phyloP scores from a whole-genome alignment of 2,797 vertebrate genomes.

The Melanotaenia nigrans region DNA sequence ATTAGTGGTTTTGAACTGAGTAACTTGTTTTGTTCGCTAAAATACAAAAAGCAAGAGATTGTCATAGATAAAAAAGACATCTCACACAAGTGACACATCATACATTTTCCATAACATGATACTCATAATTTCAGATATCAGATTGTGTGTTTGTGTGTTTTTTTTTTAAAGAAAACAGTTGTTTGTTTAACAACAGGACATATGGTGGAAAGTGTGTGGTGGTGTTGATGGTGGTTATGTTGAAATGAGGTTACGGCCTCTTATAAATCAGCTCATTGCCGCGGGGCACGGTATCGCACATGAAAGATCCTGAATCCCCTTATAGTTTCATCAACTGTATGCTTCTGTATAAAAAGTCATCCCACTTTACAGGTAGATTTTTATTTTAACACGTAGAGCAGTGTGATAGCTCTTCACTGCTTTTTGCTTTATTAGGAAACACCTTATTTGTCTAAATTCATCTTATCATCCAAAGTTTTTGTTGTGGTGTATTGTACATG shows the following conservation, averaged over 20 bases:
- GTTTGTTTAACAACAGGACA: constrained; percentile 1
- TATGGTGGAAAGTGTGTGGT: neutral
- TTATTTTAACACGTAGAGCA: neutral
- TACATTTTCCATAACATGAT: constrained; percentile 25
- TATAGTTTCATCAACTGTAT: neutral
- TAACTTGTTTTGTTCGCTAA: constrained; percentile 53
- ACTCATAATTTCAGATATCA: constrained; percentile 8
- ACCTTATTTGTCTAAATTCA: neutral
- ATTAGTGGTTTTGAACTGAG: constrained; percentile 45
- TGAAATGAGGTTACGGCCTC: constrained; percentile 15
- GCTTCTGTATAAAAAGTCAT: constrained; percentile 8
- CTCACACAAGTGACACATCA: constrained; percentile 14
- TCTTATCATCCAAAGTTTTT: constrained; percentile 11
- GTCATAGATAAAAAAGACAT: constrained; percentile 24
- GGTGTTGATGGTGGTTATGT: no score
- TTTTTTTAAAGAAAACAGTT: constrained; percentile 3
- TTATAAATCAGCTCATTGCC: neutral
- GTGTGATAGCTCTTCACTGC: neutral
- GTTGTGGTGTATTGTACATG: no score
- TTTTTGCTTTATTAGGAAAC: neutral
- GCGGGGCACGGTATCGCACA: neutral
- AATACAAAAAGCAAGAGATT: constrained; percentile 53
- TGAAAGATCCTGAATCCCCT: constrained; percentile 38
- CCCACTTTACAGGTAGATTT: neutral
- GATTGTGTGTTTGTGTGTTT: neutral